Evolutionary conservation across 2,888 invertebrate genomes (phyloP).

Genomic region (Lampropteryx suffumata): DNA sequence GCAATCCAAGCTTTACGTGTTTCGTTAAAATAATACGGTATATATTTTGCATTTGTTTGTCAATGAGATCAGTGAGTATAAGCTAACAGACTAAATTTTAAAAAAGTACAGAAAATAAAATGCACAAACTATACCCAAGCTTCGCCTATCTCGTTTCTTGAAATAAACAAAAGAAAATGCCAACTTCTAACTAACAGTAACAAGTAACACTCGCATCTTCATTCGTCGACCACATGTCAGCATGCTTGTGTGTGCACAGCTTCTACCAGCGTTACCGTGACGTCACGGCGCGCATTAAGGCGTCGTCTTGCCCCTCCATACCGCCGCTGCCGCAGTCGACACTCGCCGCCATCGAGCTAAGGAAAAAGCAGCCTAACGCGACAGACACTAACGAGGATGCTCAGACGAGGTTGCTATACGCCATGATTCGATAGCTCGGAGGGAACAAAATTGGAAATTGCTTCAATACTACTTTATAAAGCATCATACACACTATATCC

Average conservation of each 20-base stretch:
- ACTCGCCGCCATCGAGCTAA: conserved; percentile 53
- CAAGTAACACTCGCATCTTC: conserved; percentile 15
- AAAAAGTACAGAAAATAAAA: no score
- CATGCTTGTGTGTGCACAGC: conserved; percentile 82
- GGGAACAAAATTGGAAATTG: conserved; percentile 14
- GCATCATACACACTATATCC: no score
- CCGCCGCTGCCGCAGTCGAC: conserved; percentile 82
- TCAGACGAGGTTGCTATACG: conserved; percentile 72
- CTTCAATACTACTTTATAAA: no score
- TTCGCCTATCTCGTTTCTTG: not conserved
- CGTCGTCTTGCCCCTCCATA: conserved; percentile 90
- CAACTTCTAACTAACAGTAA: not conserved
- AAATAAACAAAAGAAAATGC: not conserved
- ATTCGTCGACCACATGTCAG: conserved; percentile 20
- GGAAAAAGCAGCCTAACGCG: conserved; percentile 65
- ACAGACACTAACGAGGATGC: conserved; percentile 68
- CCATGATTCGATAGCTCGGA: conserved; percentile 29
- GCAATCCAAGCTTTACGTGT: no score
- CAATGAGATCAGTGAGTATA: no score
- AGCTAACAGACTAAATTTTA: no score
- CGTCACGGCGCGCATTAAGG: conserved; percentile 94
- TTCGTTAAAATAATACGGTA: no score
- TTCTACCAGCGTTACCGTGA: conserved; percentile 95
- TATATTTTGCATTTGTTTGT: no score
- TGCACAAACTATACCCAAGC: not conserved